Evolutionary conservation across 2,113 vertebrate species (phyloP).

Genomic region (Tinamus guttatus): DNA sequence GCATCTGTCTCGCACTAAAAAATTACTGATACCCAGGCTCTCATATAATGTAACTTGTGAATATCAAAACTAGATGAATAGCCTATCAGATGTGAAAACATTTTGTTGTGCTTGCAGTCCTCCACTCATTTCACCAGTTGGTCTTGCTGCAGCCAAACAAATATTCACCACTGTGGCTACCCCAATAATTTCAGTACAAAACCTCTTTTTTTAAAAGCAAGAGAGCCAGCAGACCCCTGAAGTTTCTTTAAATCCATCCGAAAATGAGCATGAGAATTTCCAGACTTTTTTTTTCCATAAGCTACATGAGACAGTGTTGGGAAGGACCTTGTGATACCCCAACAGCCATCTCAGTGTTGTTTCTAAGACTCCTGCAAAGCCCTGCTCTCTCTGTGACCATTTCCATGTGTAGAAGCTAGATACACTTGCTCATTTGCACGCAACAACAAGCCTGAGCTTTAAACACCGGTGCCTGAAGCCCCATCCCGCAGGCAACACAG

Average conservation of each 20-base stretch:
- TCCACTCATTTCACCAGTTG: neutral
- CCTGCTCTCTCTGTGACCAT: neutral
- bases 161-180: neutral
- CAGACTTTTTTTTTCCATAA: neutral
- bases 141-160: neutral
- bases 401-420: neutral
- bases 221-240: neutral
- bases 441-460: neutral
- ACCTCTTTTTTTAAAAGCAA: neutral
- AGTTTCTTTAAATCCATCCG: neutral
- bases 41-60: neutral
- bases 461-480: neutral
- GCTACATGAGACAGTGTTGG: neutral
- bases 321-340: neutral
- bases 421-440: neutral
- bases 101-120: neutral
- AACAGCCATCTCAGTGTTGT: neutral
- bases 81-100: neutral
- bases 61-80: neutral
- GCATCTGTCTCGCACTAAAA: neutral
- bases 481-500: too few relatives aligned
- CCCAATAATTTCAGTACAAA: neutral
- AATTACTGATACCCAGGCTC: neutral
- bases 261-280: neutral
- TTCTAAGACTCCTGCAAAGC: neutral